A percentile compares a stretch with the other conserved stretches of the same genome.
Evolutionary conservation across 2,797 vertebrate genomes (phyloP).

Genomic region (Graptemys geographica): DNA sequence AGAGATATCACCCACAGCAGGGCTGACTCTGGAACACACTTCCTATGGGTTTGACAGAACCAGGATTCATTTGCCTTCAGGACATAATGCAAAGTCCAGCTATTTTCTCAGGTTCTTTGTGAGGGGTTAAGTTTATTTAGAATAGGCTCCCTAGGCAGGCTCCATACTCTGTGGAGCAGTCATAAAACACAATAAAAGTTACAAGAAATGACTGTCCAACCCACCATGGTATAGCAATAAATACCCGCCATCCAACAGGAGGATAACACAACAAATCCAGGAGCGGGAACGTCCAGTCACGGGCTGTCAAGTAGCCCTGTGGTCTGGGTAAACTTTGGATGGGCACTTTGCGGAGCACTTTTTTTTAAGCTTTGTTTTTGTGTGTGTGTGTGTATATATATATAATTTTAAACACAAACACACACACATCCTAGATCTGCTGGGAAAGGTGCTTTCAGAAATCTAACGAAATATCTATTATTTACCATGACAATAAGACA

Average conservation of each 20-base stretch:
- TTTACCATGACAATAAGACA: background rate
- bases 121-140: background rate
- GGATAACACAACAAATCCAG: background rate
- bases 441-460: background rate
- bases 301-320: background rate
- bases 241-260: background rate
- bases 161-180: background rate
- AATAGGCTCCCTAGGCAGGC: background rate
- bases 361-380: background rate
- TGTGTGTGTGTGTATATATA: background rate
- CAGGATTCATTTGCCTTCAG: background rate
- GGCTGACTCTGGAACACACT: background rate
- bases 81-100: background rate
- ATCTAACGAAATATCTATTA: background rate
- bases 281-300: accelerated
- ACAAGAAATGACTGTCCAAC: background rate
- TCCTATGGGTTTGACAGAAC: background rate
- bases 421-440: background rate
- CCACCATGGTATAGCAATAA: background rate
- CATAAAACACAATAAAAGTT: background rate
- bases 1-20: background rate
- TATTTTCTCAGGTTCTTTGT: background rate
- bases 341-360: background rate
- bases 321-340: background rate
- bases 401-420: no score